Percentiles rank a stretch among this genome's conserved stretches.
phyloP scores from a whole-genome alignment of 2,797 vertebrate genomes.

The Rhinogobio ventralis region DNA sequence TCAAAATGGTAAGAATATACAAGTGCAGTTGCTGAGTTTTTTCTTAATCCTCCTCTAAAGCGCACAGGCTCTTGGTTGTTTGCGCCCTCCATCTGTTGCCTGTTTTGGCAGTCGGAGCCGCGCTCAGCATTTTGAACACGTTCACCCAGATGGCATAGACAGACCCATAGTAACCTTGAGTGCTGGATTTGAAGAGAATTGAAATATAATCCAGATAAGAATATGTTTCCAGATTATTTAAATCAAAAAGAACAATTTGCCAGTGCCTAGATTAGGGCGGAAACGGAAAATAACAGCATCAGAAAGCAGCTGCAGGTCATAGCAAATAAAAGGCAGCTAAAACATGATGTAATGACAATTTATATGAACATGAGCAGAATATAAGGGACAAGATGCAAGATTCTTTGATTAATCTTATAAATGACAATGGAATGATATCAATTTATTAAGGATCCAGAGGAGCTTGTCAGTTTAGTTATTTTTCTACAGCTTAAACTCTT shows the following conservation, averaged over 20 bases:
- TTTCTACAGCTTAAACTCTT: constrained; percentile 3
- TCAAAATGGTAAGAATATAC: constrained; percentile 50
- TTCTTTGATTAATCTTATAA: constrained; percentile 54
- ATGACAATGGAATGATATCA: constrained; percentile 53
- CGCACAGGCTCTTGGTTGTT: constrained; percentile 53
- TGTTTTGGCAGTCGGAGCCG: constrained; percentile 56
- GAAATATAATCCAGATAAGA: constrained; percentile 58
- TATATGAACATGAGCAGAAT: neutral
- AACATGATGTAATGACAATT: constrained; percentile 37
- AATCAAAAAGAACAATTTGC: constrained; percentile 52
- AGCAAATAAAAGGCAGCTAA: constrained; percentile 33
- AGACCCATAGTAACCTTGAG: constrained; percentile 41
- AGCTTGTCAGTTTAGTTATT: constrained; percentile 38
- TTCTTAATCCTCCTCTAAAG: constrained; percentile 39
- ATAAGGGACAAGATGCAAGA: constrained; percentile 15
- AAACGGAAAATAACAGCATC: constrained; percentile 34
- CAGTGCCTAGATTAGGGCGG: constrained; percentile 21
- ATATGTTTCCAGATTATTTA: constrained; percentile 63
- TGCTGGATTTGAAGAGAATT: constrained; percentile 59
- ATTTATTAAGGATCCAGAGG: constrained; percentile 47
- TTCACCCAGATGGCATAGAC: constrained; percentile 48
- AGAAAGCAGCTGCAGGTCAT: neutral
- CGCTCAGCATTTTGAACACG: constrained; percentile 51
- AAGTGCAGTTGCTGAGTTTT: constrained; percentile 33
- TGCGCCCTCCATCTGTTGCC: constrained; percentile 60